Percentiles rank a stretch among this genome's conserved stretches.
Evolutionary conservation across 2,797 vertebrate species (phyloP).

Genomic region (Synaphobranchus kaupii): DNA sequence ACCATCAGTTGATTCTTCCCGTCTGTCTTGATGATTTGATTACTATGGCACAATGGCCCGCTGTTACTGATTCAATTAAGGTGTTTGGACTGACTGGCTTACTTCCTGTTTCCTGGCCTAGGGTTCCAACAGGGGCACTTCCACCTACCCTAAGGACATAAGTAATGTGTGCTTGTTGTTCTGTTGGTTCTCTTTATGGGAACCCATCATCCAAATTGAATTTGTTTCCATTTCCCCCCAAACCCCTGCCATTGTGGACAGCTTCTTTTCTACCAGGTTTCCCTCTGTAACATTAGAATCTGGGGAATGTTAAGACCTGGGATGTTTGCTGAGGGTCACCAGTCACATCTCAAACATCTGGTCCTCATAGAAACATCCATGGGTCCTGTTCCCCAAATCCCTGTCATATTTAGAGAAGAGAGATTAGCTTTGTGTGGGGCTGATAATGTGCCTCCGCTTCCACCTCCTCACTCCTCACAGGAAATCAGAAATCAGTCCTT

Average conservation of each 20-base stretch:
- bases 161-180: conserved; percentile 36
- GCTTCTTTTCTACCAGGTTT: conserved; percentile 31
- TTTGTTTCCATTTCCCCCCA: conserved; percentile 12
- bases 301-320: conserved; percentile 49
- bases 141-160: conserved; percentile 36
- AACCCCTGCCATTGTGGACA: neutral
- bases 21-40: conserved; percentile 52
- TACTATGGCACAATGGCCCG: conserved; percentile 40
- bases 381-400: conserved; percentile 58
- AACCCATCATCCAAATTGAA: conserved; percentile 32
- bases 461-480: conserved; percentile 39
- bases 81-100: conserved; percentile 47
- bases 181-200: conserved; percentile 40
- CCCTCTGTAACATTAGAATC: conserved; percentile 35
- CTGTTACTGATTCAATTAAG: conserved; percentile 51
- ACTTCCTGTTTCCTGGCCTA: conserved; percentile 51
- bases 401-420: conserved; percentile 51
- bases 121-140: conserved; percentile 21
- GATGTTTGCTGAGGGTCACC: conserved; percentile 53
- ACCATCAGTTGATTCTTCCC: conserved; percentile 23
- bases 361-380: conserved; percentile 52
- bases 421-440: conserved; percentile 53
- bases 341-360: conserved; percentile 59
- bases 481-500: conserved; percentile 54
- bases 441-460: conserved; percentile 46